Conservation (phyloP, 2,797 vertebrate genomes). For the Urocyon cinereoargenteus region DNA sequence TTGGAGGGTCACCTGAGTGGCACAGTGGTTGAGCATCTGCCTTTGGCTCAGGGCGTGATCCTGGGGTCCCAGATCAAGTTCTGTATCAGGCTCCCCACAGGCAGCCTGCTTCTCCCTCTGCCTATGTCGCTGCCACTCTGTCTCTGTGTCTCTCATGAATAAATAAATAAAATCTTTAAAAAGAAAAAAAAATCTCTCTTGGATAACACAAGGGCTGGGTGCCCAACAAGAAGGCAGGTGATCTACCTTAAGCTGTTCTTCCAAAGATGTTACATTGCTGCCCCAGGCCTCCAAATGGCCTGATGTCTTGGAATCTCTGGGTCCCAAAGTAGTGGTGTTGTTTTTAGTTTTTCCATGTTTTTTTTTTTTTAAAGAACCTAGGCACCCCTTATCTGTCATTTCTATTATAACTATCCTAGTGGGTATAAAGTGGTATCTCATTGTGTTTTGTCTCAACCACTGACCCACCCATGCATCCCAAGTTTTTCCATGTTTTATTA, state of each 20-base stretch:
- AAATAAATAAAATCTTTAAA: too few relatives aligned
- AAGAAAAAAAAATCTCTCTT: not conserved
- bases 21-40: too few relatives aligned
- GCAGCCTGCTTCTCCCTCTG: too few relatives aligned
- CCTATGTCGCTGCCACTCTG: too few relatives aligned
- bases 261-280: not conserved
- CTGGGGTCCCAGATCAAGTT: too few relatives aligned
- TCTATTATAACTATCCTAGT: not conserved
- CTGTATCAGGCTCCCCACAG: too few relatives aligned
- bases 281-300: not conserved
- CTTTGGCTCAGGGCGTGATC: too few relatives aligned
- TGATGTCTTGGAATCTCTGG: not conserved
- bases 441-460: not conserved
- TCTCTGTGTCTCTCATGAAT: too few relatives aligned
- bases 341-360: not conserved
- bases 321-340: not conserved
- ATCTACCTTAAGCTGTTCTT: not conserved
- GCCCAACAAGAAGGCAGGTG: not conserved
- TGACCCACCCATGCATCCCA: too few relatives aligned
- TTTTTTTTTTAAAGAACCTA: not conserved
- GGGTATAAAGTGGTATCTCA: not conserved
- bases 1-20: too few relatives aligned
- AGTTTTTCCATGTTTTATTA: not conserved
- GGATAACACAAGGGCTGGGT: not conserved
- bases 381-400: not conserved